Conservation (phyloP, 2,797 vertebrate species). For the Neostethus bicornis region DNA sequence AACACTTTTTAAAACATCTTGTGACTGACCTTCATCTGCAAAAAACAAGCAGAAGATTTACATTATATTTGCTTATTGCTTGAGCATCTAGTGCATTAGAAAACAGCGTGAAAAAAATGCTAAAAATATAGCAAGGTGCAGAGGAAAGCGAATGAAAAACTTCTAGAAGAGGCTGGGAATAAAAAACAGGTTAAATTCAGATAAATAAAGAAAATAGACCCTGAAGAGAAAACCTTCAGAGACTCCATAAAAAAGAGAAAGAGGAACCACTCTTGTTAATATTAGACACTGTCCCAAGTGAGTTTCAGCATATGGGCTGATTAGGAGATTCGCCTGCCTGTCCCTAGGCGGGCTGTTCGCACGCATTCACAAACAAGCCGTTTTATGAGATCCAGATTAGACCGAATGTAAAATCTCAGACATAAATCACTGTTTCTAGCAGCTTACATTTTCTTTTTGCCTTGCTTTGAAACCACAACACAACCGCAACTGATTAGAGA, state of each 20-base stretch:
- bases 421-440: neutral
- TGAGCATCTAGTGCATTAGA: neutral
- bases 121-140: slow-evolving; percentile 1
- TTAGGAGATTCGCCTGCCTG: slow-evolving; percentile 41
- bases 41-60: neutral
- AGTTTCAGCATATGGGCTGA: slow-evolving; percentile 43
- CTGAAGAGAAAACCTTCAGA: slow-evolving; percentile 16
- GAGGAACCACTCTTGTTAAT: slow-evolving; percentile 36
- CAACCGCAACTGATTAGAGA: neutral
- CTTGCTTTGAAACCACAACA: neutral
- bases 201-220: slow-evolving; percentile 12
- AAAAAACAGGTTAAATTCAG: slow-evolving; percentile 10
- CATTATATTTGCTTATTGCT: neutral
- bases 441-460: neutral
- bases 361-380: slow-evolving; percentile 18
- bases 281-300: slow-evolving; percentile 38
- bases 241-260: neutral
- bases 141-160: neutral
- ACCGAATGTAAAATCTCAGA: slow-evolving; percentile 9
- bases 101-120: neutral
- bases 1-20: neutral
- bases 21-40: neutral
- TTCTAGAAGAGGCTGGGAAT: neutral
- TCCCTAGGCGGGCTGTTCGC: slow-evolving; percentile 17
- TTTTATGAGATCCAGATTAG: slow-evolving; percentile 15